These are phyloP conservation scores for Drepana arcuata DNA, from an alignment of 1,140 invertebrate genomes.

Conservation along the genomic window DNA sequence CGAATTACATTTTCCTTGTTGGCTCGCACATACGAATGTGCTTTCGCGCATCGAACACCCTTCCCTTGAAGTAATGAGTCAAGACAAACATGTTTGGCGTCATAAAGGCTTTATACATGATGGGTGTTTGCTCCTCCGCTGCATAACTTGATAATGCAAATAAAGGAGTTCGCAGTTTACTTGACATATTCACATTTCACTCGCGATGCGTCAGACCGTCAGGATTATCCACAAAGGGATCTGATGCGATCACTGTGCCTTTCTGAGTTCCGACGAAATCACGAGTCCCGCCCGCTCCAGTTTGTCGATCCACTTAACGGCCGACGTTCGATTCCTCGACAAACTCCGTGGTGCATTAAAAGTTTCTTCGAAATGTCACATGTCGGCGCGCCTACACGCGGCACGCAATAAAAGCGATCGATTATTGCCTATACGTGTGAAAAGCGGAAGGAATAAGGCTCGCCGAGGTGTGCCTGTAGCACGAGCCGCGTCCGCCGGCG, in stretches of 20 bases:
- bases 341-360: constrained; percentile 45
- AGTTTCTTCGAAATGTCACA: constrained; percentile 59
- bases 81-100: constrained; percentile 35
- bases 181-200: constrained; percentile 35
- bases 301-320: constrained; percentile 45
- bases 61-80: constrained; percentile 43
- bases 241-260: background rate
- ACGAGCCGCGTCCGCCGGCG: constrained; percentile 43
- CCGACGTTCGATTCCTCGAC: constrained; percentile 23
- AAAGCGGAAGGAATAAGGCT: constrained; percentile 58
- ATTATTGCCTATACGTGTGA: constrained; percentile 71
- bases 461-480: constrained; percentile 27
- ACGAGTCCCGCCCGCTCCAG: constrained; percentile 13
- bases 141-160: constrained; percentile 41
- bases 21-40: constrained; percentile 2
- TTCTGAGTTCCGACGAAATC: constrained; percentile 19
- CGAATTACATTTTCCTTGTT: constrained; percentile 12
- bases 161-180: constrained; percentile 36
- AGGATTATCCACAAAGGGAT: constrained; percentile 13
- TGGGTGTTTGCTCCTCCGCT: constrained; percentile 46
- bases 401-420: constrained; percentile 66
- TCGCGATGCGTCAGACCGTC: constrained; percentile 27
- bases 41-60: constrained; percentile 32
- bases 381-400: constrained; percentile 40
- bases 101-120: constrained; percentile 55